Evolutionary conservation across 2,888 invertebrate species (phyloP), one percentile per base, ranked within the genome.

Genomic region (Ornithoptera priamus): DNA sequence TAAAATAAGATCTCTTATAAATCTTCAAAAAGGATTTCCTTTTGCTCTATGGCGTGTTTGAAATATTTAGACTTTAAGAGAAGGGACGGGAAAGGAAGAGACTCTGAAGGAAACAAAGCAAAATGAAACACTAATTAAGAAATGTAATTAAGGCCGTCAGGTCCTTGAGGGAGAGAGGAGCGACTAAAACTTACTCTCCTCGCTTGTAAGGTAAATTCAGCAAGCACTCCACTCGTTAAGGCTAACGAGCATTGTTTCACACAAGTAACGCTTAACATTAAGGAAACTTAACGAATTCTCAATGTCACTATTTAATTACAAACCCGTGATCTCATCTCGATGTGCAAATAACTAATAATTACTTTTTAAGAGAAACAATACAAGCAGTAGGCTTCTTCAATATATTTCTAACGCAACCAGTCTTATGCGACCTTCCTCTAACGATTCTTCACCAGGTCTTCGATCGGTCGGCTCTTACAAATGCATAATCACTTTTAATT

Each of bases 171-270:
- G 42, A 50, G 59, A 59, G 18, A 42, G 30, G 22, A 39, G 36
- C n/a, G 39, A 61, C 24, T 46, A 59, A 46, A 66, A 46, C 20
- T 59, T 30, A 60, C 60, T 66, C 61, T 42, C n/a, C 10, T 53
- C 30, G 50, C 22, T 62, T 17, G 30, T 30, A 30, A 63, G 63
- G 58, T 65, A 57, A 57, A 57, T 59, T 60, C 24, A 60, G 30
- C 60, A 30, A 66, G 50, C 30, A 50, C 50, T 60, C 17, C 60
- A 60, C 30, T 30, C 50, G 66, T 66, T 50, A 50, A n/a, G 30
- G 50, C 24, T 66, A 66, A 66, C 60, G 66, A 60, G 50, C 22
- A 66, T 66, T 66, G 66, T 66, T 66, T 18, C 30, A 30, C 30
- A 24, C 50, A 60, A 57, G 56, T 64, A 36, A 64, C 64, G 56